Conservation (phyloP, 1,140 invertebrate genomes). For the Zaprionus kolodkinae region DNA sequence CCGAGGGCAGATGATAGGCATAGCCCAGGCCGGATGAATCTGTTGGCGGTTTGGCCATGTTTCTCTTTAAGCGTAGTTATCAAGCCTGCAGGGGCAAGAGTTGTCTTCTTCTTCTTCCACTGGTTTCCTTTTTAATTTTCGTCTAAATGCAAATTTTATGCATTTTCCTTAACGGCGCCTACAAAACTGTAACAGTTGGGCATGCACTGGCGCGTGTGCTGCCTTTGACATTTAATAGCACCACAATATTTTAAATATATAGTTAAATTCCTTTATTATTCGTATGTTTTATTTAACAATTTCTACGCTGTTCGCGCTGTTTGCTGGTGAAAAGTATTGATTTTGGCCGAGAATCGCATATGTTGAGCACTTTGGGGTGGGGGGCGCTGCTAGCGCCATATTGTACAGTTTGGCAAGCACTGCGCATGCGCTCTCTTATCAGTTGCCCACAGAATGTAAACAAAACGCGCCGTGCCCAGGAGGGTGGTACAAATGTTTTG, state of each 20-base stretch:
- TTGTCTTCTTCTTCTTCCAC: background rate
- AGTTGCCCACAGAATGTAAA: slow-evolving; percentile 48
- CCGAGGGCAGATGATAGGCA: slow-evolving; percentile 93
- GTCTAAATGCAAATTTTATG: background rate
- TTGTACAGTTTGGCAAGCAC: slow-evolving; percentile 49
- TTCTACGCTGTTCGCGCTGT: slow-evolving; percentile 43
- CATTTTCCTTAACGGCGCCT: slow-evolving; percentile 4
- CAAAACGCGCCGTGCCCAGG: slow-evolving; percentile 20
- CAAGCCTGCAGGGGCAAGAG: too few relatives aligned
- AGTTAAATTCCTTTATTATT: background rate
- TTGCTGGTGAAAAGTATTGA: slow-evolving; percentile 61
- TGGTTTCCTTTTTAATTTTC: background rate
- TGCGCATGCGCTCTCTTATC: slow-evolving; percentile 75
- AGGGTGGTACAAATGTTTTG: background rate
- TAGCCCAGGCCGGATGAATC: slow-evolving; percentile 90
- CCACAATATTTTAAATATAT: background rate
- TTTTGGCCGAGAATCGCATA: slow-evolving; percentile 70
- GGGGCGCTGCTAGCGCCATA: slow-evolving; percentile 37
- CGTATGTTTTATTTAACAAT: slow-evolving; percentile 22
- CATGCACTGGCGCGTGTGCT: background rate
- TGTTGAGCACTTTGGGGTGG: slow-evolving; percentile 51
- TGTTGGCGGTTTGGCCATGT: slow-evolving; percentile 79
- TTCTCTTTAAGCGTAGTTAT: background rate
- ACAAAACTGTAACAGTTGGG: slow-evolving; percentile 29
- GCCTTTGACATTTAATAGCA: slow-evolving; percentile 10